phyloP scores from a whole-genome alignment of 2,797 vertebrate species.

The Podarcis lilfordi region DNA sequence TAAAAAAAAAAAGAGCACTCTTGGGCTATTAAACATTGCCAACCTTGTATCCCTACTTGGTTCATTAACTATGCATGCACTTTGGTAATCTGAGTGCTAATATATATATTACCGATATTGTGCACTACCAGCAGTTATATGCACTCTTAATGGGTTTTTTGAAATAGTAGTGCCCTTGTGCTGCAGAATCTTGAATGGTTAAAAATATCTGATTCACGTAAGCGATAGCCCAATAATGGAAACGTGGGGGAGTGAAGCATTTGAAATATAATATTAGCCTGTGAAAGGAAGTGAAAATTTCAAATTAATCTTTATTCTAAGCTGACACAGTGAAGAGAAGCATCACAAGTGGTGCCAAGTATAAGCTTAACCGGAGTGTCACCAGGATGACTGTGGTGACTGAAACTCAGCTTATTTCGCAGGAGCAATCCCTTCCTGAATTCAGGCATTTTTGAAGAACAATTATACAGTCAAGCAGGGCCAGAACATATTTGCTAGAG shows the following conservation, averaged over 20 bases:
- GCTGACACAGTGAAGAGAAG: slow-evolving; percentile 35
- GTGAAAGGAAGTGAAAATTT: slow-evolving; percentile 49
- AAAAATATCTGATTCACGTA: slow-evolving; percentile 58
- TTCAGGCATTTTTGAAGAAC: neutral
- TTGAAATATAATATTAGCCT: slow-evolving; percentile 54
- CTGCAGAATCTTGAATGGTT: slow-evolving; percentile 46
- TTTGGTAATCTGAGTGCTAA: slow-evolving; percentile 63
- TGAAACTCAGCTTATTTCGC: neutral
- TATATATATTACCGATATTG: slow-evolving; percentile 49
- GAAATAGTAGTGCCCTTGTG: slow-evolving; percentile 51
- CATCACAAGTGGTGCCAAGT: slow-evolving; percentile 20
- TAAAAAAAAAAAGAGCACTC: slow-evolving; percentile 19
- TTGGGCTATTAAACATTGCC: slow-evolving; percentile 64
- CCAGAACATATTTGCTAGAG: neutral
- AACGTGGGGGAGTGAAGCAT: slow-evolving; percentile 42
- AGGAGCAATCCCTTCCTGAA: neutral
- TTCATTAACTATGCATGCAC: slow-evolving; percentile 76
- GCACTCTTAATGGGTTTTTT: slow-evolving; percentile 71
- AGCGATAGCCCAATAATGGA: slow-evolving; percentile 56
- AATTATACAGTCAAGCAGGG: neutral
- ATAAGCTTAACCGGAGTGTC: neutral
- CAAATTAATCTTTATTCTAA: slow-evolving; percentile 61
- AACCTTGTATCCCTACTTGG: slow-evolving; percentile 63
- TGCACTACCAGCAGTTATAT: slow-evolving; percentile 64
- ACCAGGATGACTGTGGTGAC: neutral